phyloP scores from a whole-genome alignment of 2,113 vertebrate species.

The Prolemur simus region DNA sequence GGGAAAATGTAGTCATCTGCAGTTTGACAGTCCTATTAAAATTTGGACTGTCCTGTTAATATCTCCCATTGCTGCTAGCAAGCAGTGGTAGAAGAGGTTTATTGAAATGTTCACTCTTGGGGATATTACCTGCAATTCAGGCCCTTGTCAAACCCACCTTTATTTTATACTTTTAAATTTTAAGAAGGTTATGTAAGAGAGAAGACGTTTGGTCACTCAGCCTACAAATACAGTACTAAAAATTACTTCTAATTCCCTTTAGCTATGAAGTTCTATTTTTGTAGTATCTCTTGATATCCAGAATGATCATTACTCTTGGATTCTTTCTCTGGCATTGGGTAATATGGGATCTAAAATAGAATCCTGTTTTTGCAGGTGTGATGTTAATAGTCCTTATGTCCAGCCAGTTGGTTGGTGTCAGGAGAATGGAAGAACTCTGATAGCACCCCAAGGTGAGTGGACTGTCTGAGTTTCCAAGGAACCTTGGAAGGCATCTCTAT shows the following conservation, averaged over 20 bases:
- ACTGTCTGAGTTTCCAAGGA: not conserved
- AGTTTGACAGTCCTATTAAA: not conserved
- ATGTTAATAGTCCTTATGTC: conserved; percentile 73
- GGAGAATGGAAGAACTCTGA: conserved; percentile 74
- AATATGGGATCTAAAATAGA: not conserved
- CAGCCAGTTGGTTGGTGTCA: conserved; percentile 70
- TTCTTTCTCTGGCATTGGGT: not conserved
- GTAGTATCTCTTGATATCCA: not conserved
- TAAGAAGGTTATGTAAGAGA: not conserved
- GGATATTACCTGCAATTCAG: not conserved
- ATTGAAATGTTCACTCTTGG: not conserved
- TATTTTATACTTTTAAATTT: conserved; percentile 28
- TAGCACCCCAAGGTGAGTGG: conserved; percentile 69
- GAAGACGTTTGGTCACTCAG: not conserved
- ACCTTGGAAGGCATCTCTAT: not conserved
- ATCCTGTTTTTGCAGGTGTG: conserved; percentile 74
- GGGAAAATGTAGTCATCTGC: not conserved
- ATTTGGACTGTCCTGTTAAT: not conserved
- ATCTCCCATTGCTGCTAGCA: not conserved
- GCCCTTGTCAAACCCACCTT: not conserved
- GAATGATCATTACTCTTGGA: not conserved
- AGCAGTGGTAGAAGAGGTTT: not conserved
- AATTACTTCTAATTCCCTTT: not conserved
- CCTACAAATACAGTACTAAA: not conserved
- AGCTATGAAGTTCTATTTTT: not conserved